These are phyloP conservation scores for Microctenopoma lineatum DNA, from an alignment of 2,797 vertebrate genomes.

Conservation along the genomic window DNA sequence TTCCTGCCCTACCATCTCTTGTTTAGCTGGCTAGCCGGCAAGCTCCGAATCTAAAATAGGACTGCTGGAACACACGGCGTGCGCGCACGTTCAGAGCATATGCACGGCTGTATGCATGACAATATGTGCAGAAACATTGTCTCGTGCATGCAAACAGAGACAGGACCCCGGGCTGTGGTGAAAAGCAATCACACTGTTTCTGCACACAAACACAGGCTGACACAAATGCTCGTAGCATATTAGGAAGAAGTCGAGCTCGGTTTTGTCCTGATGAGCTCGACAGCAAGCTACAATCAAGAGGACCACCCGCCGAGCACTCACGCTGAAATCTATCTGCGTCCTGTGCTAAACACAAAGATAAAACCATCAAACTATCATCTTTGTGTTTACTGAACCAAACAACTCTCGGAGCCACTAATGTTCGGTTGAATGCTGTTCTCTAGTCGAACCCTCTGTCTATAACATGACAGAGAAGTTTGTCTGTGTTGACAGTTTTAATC, in stretches of 20 bases:
- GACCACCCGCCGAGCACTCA: conserved; percentile 57
- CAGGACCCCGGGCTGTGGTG: conserved; percentile 14
- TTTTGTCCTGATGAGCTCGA: conserved; percentile 38
- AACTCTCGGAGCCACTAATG: conserved; percentile 31
- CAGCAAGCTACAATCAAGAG: conserved; percentile 32
- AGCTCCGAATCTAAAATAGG: conserved; percentile 13
- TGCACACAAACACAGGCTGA: conserved; percentile 46
- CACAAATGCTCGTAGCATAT: conserved; percentile 31
- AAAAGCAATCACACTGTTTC: conserved; percentile 22
- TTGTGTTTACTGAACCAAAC: conserved; percentile 39
- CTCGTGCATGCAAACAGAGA: conserved; percentile 30
- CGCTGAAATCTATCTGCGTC: conserved; percentile 38
- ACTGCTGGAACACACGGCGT: not conserved
- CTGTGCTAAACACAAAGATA: conserved; percentile 26
- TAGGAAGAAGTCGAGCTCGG: conserved; percentile 27
- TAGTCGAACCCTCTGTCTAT: conserved; percentile 1
- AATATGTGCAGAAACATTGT: conserved; percentile 26
- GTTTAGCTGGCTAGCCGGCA: conserved; percentile 15
- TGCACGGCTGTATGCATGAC: conserved; percentile 18
- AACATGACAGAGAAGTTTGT: conserved; percentile 14
- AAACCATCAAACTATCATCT: conserved; percentile 43
- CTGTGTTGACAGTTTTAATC: not conserved
- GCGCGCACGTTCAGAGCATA: conserved; percentile 24
- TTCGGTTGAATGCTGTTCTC: conserved; percentile 18
- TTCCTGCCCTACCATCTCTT: conserved; percentile 19